Conservation (phyloP, 1,140 invertebrate species). For the Copidosoma floridanum region DNA sequence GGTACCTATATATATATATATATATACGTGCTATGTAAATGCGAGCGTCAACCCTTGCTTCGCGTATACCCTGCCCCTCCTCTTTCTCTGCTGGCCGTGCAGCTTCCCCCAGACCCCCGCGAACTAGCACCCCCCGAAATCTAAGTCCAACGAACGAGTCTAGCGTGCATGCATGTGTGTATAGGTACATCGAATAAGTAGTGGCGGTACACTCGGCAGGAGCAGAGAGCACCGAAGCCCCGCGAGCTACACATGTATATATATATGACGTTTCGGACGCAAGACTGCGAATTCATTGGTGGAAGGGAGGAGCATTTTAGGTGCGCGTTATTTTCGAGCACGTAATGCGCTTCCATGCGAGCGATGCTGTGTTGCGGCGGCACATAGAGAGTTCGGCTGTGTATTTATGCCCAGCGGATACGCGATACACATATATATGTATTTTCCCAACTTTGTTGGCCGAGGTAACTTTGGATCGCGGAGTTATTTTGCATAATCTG, state of each 20-base stretch:
- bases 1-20: too few relatives aligned
- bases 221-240: conserved; percentile 39
- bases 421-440: conserved; percentile 10
- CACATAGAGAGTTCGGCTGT: conserved; percentile 1
- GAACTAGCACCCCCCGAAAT: conserved; percentile 56
- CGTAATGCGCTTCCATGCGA: conserved; percentile 26
- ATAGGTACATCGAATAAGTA: too few relatives aligned
- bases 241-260: conserved; percentile 8
- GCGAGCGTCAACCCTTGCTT: conserved; percentile 49
- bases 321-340: conserved; percentile 25
- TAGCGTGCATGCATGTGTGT: too few relatives aligned
- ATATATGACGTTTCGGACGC: neutral
- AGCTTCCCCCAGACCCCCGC: conserved; percentile 34
- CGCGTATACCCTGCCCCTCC: conserved; percentile 35
- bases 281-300: conserved; percentile 23
- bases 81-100: neutral
- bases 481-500: conserved; percentile 30
- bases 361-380: conserved; percentile 7
- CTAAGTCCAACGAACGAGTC: conserved; percentile 50
- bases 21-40: conserved; percentile 56
- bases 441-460: conserved; percentile 24
- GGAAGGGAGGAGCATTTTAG: conserved; percentile 2
- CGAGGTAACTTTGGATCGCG: conserved; percentile 19
- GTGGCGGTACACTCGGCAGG: conserved; percentile 52
- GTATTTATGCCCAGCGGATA: neutral